Percentiles rank a stretch among this genome's conserved stretches.
phyloP scores from a whole-genome alignment of 1,140 invertebrate genomes.

The Pseudomyrmex flavicornis region DNA sequence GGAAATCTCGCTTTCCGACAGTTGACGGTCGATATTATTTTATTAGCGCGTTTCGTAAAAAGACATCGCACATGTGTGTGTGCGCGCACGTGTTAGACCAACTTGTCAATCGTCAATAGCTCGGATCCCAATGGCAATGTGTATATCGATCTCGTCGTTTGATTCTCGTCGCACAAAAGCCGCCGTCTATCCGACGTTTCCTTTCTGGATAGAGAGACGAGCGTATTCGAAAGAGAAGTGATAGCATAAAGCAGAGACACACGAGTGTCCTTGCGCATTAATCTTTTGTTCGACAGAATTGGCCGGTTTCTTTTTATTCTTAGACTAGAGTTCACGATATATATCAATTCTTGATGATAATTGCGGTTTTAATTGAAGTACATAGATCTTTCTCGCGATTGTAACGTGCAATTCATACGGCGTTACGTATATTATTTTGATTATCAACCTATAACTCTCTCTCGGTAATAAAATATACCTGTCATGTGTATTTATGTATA shows the following conservation, averaged over 20 bases:
- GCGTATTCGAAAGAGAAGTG: background rate
- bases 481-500: too few species aligned
- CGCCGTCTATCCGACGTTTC: conserved; percentile 18
- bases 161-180: conserved; percentile 39
- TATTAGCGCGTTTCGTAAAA: conserved; percentile 38
- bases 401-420: background rate
- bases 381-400: too few species aligned
- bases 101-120: background rate
- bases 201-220: conserved; percentile 2
- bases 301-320: background rate
- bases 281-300: conserved; percentile 37
- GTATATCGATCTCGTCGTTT: conserved; percentile 39
- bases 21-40: conserved; percentile 40
- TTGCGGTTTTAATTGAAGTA: background rate
- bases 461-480: background rate
- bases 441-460: background rate
- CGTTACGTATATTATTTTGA: background rate
- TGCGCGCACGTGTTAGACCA: background rate
- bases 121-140: background rate
- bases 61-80: background rate
- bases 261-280: conserved; percentile 36
- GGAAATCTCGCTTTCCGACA: background rate
- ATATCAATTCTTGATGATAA: background rate
- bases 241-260: conserved; percentile 33
- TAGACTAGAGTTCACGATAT: background rate